phyloP scores from a whole-genome alignment of 2,797 vertebrate genomes.

The Rhynchonycteris naso region DNA sequence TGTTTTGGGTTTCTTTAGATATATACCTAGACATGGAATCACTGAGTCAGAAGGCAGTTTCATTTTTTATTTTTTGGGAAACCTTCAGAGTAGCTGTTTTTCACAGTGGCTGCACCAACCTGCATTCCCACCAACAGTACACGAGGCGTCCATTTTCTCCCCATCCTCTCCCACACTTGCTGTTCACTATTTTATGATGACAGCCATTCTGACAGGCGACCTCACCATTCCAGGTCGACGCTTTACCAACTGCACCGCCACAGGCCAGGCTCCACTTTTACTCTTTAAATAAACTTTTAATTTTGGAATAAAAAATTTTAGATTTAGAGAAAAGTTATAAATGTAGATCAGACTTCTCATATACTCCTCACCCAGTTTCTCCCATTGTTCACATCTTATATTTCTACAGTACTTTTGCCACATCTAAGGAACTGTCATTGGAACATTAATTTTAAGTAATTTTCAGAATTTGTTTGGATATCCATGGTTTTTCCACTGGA shows the following conservation, averaged over 20 bases:
- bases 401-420: not conserved
- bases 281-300: not conserved
- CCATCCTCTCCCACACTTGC: not conserved
- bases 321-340: not conserved
- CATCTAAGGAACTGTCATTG: not conserved
- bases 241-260: too few species aligned
- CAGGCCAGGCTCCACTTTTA: not conserved
- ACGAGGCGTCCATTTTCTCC: not conserved
- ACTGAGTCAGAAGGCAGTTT: not conserved
- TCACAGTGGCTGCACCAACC: not conserved
- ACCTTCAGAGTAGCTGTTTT: not conserved
- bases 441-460: not conserved
- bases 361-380: not conserved
- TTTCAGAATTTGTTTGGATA: conserved; percentile 18
- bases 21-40: not conserved
- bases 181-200: not conserved
- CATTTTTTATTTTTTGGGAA: not conserved
- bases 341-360: not conserved
- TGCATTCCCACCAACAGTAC: not conserved
- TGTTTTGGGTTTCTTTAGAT: not conserved
- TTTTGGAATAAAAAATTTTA: not conserved
- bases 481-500: not conserved
- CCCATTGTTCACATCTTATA: not conserved
- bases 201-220: not conserved
- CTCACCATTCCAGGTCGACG: too few species aligned